phyloP scores from a whole-genome alignment of 2,888 invertebrate species.

The Scaptomyza parva region DNA sequence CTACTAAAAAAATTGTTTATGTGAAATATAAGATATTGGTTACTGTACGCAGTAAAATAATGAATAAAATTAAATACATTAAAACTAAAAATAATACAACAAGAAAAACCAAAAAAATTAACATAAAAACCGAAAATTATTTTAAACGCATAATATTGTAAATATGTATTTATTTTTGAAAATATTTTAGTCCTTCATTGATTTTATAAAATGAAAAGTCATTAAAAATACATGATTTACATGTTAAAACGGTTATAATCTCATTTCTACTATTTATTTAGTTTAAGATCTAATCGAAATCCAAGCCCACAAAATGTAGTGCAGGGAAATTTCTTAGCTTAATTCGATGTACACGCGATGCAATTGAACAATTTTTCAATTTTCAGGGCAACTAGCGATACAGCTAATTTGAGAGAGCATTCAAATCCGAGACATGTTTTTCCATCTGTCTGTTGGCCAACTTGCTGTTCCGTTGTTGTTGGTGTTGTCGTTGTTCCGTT shows the following conservation, averaged over 20 bases:
- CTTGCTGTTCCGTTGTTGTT: conserved; percentile 20
- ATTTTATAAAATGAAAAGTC: too few relatives aligned
- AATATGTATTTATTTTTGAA: too few relatives aligned
- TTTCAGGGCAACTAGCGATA: conserved; percentile 46
- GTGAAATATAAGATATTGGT: too few relatives aligned
- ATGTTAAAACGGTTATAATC: too few relatives aligned
- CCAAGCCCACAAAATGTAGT: conserved; percentile 30
- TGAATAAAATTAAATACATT: too few relatives aligned
- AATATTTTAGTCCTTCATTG: too few relatives aligned
- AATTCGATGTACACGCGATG: conserved; percentile 77
- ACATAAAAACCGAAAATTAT: neutral
- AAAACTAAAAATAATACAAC: too few relatives aligned
- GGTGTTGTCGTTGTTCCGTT: conserved; percentile 19
- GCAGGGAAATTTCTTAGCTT: conserved; percentile 53
- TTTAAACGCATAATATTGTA: too few relatives aligned
- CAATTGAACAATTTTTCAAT: conserved; percentile 57
- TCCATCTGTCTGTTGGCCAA: conserved; percentile 12
- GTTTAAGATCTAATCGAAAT: neutral
- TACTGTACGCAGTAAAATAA: too few relatives aligned
- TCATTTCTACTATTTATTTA: too few relatives aligned
- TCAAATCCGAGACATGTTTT: conserved; percentile 26
- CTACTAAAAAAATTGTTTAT: too few relatives aligned
- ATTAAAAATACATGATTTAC: too few relatives aligned
- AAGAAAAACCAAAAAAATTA: neutral
- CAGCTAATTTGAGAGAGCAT: conserved; percentile 26